Base-by-base conservation (phyloP, 1,140 invertebrate genomes). In the Drosophila prosaltans region DNA sequence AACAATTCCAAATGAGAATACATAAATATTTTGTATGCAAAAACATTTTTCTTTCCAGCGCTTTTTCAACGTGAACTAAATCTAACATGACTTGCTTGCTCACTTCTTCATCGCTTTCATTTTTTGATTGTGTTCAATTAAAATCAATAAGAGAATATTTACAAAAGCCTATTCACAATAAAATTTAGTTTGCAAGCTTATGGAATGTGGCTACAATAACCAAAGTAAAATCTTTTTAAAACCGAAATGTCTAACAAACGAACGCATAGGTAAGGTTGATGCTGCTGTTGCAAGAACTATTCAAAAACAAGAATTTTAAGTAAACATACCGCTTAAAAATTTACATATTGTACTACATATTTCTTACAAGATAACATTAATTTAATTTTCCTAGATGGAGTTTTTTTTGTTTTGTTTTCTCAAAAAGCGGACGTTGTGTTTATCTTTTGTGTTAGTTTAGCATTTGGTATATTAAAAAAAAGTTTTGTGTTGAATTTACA, bases 381-480 rank as follows among this genome's bases (percentile, higher is more conserved):
- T 24, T 51, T 51, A 51, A 10, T 51, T 30, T 6, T 58, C 32
- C 59, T 41, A 58, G 11, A 39, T 76, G 51, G 24, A 62, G 21
- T 62, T 36, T 36, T 36, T 30, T 30, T 30, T 30, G 28, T 30
- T 57, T 69, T 48, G 45, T 70, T 71, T 80, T 72, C 62, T 89
- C 57, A 71, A 84, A 89, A 88, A 88, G 84, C 84, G 84, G 84
- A 88, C 84, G 77, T 81, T 89, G 74, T 80, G 80, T 84, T 76
- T 63, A 51, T 51, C 36, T 68, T 36, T 73, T 84, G 55, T 64
- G 45, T 51, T 51, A 51, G 21, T 51, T 51, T 51, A 26, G 45
- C 45, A 10, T 26, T 51, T 51, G 45, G 45, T 51, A 51, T 51
- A 8, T 9, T n/a, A n/a, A 51, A 51, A 51, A 43, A 43, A 43